Base-by-base conservation (phyloP, 2,888 invertebrate genomes). In the Saturnia pavonia region DNA sequence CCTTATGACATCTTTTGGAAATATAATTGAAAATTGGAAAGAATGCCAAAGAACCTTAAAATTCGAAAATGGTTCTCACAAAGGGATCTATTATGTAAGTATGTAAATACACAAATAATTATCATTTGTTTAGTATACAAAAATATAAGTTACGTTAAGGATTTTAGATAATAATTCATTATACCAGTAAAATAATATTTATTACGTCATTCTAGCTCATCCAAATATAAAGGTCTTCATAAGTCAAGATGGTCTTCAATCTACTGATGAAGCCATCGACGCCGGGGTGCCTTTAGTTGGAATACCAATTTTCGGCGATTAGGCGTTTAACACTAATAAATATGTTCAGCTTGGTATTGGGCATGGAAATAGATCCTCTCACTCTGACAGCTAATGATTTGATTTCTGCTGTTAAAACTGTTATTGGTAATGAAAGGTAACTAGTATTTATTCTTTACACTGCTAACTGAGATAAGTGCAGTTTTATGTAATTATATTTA, bases 1-100 rank as follows among this genome's bases (percentile, higher is more conserved):
- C 88, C 87, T 2, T 92, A 92, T 73, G 85, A 88, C 63, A 85
- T 94, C 8, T 72, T 94, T 4, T 90, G 90, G 89, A 94, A 90
- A 75, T 90, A 86, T 85, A 87, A 89, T 72, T 90, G 90, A 27
- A 77, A 76, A 4, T 73, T 90, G 70, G 80, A 80, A 6, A 6
- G 34, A 34, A 34, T 34, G 34, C 34, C 34, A 34, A 34, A 34
- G 34, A 34, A 34, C 34, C 86, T 94, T 0, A 88, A 77, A 72
- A 77, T 89, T 45, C 77, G 75, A 0, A 88, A 89, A 74, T 94
- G 92, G 91, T 76, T 88, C 9, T 91, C 93, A 0, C 93, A 92
- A 72, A 82, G 87, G 11, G 91, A 92, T 75, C 75, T 93, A 43
- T 73, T 91, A 0, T 83, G 90, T 86, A 57, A 25, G 22, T 57